phyloP scores from a whole-genome alignment of 2,113 vertebrate species.

The Gracilinanus agilis region DNA sequence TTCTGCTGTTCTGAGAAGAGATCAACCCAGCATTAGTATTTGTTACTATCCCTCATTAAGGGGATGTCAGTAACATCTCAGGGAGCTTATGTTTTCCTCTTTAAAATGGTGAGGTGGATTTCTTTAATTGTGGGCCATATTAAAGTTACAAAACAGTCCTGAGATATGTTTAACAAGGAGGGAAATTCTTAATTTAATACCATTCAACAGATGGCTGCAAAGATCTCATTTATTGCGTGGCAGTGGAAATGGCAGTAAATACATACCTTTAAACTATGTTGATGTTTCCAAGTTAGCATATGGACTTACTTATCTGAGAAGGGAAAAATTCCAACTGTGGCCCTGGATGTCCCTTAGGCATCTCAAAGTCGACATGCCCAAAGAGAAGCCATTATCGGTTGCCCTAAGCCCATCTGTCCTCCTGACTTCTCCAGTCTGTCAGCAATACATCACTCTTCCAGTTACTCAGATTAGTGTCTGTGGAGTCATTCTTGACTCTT shows the following conservation, averaged over 20 bases:
- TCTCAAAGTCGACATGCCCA: background rate
- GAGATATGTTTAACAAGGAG: background rate
- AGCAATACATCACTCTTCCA: background rate
- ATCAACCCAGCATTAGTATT: conserved; percentile 15
- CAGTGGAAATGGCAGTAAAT: background rate
- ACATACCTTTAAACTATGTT: background rate
- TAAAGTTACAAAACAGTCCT: background rate
- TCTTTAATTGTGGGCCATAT: background rate
- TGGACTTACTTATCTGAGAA: background rate
- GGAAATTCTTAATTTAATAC: background rate
- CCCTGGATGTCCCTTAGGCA: background rate
- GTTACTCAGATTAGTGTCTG: background rate
- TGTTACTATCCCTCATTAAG: background rate
- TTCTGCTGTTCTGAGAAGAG: conserved; percentile 11
- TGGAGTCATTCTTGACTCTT: background rate
- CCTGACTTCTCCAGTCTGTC: background rate
- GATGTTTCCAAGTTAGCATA: background rate
- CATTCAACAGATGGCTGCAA: background rate
- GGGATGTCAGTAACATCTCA: background rate
- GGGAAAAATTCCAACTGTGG: background rate
- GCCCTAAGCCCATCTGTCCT: background rate
- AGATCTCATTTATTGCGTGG: background rate
- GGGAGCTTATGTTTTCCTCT: background rate
- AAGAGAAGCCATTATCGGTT: background rate
- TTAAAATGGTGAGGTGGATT: background rate